Conservation (phyloP, 2,113 vertebrate species). For the Casuarius casuarius region DNA sequence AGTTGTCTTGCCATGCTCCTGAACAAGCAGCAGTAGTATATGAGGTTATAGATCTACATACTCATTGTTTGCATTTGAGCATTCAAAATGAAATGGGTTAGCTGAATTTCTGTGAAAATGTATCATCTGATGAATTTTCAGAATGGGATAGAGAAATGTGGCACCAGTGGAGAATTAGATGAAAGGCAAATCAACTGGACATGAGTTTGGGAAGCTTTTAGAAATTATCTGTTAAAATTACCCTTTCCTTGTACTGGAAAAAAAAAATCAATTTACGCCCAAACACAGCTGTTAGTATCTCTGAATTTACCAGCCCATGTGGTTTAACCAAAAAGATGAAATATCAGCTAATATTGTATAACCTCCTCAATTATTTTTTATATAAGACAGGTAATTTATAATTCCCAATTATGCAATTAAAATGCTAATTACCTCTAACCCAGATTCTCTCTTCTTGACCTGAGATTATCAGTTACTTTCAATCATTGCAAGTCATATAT, state of each 20-base stretch:
- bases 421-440: constrained; percentile 73
- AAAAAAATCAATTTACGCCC: background rate
- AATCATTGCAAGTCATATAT: background rate
- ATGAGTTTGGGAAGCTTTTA: background rate
- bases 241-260: background rate
- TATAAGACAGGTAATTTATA: constrained; percentile 69
- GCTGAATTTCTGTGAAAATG: background rate
- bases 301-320: background rate
- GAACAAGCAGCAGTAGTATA: background rate
- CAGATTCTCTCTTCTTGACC: constrained; percentile 46
- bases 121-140: background rate
- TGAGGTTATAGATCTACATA: background rate
- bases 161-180: background rate
- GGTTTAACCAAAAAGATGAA: constrained; percentile 45
- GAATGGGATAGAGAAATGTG: background rate
- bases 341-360: constrained; percentile 46
- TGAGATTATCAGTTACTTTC: constrained; percentile 27
- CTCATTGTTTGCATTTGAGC: background rate
- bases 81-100: background rate
- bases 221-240: background rate
- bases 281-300: background rate
- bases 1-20: background rate
- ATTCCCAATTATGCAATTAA: constrained; percentile 75
- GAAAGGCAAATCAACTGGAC: background rate
- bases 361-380: constrained; percentile 63